Evolutionary conservation across 2,797 vertebrate species (phyloP), one percentile per base, ranked within the genome.

Genomic region (Holocentrus rufus): DNA sequence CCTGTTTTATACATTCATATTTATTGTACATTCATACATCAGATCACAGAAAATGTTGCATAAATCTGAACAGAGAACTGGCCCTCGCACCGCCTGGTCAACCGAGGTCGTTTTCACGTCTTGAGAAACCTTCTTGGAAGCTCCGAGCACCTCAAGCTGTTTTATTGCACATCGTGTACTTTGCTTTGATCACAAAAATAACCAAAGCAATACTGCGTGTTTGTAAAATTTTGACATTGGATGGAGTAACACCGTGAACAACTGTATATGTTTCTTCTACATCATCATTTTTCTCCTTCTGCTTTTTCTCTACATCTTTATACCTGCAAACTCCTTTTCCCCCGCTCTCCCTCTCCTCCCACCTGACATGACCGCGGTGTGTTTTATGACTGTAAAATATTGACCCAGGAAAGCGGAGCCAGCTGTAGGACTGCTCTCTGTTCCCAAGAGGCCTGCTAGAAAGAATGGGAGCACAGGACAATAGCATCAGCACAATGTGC

Each of bases 361-460:
- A 25, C 67, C 34, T 20, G 44, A 74, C 62, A 42, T 23, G 3
- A 36, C 46, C 31, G 27, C 31, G 22, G 34, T 27, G 68, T 20
- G 42, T 27, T 69, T 72, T 69, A 57, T 65, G 62, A 56, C 72
- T 64, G 56, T 82, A 56, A 79, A 76, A 72, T 44, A 70, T 22
- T 65, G 65, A 77, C 65, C 54, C n/a, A 31, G 10, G 52, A 39
- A 69, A 65, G 49, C 9, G 44, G 44, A 25, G 23, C 59, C 69
- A 63, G 61, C 53, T 77, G 78, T 55, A 70, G 2, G 2, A 47
- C 75, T 54, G 58, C 59, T 20, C 23, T 64, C 5, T 42, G 49
- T 67, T 80, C 61, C 68, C 74, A 55, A 61, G 61, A 73, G 65
- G 25, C 46, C 65, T 34, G 27, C 27, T 8, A 10, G 53, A 69